Evolutionary conservation across 1,140 invertebrate species (phyloP), one percentile per base, ranked within the genome.

Genomic region (Olivierus martensii): DNA sequence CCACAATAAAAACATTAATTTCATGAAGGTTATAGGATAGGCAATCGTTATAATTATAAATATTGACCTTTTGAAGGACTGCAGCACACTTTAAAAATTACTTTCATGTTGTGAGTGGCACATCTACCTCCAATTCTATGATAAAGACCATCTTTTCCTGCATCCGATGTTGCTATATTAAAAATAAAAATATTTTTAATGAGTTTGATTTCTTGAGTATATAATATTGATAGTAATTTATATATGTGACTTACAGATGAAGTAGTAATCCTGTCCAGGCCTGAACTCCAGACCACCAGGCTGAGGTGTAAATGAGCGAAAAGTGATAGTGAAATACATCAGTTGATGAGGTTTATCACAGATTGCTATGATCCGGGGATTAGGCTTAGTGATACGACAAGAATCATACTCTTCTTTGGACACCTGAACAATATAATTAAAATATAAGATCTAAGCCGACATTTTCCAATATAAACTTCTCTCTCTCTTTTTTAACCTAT

Each of bases 241-340:
- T 17, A 6, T 43, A 6, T 5, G 7, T 17, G 46, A 79, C 79
- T 79, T 76, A 76, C 87, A 91, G 72, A 94, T 93, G 72, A 94
- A 93, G 70, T 91, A 94, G 69, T 94, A 94, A 70, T 93, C 88
- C 67, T 89, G 86, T 53, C 90, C 89, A 56, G 90, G 88, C 62
- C 85, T 78, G 72, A 94, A 94, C 71, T 94, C 90, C 61, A 93
- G 74, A 47, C 89, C 90, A 59, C 87, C 88, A 49, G 90, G 89
- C 73, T 92, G 88, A 37, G 90, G 90, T 62, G 88, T 92, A 71
- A 93, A 94, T 65, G 89, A 88, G 69, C 90, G 79, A 75, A 94
- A 94, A 57, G 90, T 93, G 68, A 94, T 92, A 49, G 90, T 93
- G 76, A 93, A 92, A 74, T 89, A 93, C 84, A 90, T 88, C 63